A percentile compares a stretch with the other conserved stretches of the same genome.
Conservation (phyloP, 2,888 invertebrate species). For the Maniola hyperantus region DNA sequence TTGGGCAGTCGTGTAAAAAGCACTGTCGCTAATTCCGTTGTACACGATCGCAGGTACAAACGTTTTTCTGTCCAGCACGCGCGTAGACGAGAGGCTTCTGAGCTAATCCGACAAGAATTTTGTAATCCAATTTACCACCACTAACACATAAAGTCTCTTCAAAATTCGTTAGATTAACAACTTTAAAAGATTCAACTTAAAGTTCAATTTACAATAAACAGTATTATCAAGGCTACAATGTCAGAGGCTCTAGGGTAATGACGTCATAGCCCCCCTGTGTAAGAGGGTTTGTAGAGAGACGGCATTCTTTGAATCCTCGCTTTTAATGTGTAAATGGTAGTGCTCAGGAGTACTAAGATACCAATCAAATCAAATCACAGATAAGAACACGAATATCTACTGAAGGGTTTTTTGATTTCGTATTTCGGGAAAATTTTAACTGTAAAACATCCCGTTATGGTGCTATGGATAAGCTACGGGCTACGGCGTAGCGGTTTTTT, state of each 20-base stretch:
- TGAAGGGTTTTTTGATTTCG: neutral
- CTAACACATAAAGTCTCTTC: neutral
- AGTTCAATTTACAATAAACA: constrained; percentile 23
- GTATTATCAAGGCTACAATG: constrained; percentile 33
- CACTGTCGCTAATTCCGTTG: too few relatives aligned
- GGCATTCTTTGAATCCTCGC: constrained; percentile 34
- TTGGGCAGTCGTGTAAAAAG: too few relatives aligned
- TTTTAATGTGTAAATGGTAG: constrained; percentile 26
- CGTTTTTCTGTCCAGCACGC: too few relatives aligned
- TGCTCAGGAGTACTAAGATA: constrained; percentile 11
- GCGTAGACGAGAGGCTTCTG: too few relatives aligned
- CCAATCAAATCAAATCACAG: too few relatives aligned
- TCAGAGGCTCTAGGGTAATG: constrained; percentile 36
- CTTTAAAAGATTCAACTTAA: neutral
- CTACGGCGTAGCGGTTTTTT: too few relatives aligned
- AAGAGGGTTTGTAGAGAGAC: constrained; percentile 30
- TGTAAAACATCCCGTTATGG: too few relatives aligned
- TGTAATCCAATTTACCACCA: constrained; percentile 36
- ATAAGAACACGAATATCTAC: neutral
- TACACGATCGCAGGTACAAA: too few relatives aligned
- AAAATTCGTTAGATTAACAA: constrained; percentile 1
- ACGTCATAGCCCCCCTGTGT: constrained; percentile 35
- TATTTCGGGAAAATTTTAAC: neutral
- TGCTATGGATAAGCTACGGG: too few relatives aligned
- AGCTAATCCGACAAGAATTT: constrained; percentile 33